A percentile compares a stretch with the other conserved stretches of the same genome.
These are phyloP conservation scores for Drosophila cardini DNA, from an alignment of 1,140 invertebrate species.

Conservation along the genomic window DNA sequence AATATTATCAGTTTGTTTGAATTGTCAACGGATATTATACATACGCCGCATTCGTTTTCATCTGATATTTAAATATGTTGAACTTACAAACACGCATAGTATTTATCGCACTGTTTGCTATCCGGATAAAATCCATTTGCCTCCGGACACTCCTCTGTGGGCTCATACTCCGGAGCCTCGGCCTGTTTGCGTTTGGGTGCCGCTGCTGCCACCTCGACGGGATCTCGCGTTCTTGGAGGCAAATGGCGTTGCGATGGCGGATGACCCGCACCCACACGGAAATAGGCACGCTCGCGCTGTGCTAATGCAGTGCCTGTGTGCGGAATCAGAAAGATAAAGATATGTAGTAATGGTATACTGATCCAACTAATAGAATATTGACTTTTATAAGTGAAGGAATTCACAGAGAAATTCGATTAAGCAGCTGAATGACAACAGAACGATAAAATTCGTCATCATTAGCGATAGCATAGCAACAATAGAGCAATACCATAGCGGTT, in stretches of 20 bases:
- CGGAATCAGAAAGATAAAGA: not conserved
- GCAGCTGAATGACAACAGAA: not conserved
- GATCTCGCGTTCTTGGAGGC: constrained; percentile 65
- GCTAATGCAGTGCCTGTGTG: constrained; percentile 60
- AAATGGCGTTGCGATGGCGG: constrained; percentile 74
- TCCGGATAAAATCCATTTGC: constrained; percentile 94
- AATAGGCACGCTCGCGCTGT: constrained; percentile 59
- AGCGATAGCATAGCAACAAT: too few relatives aligned
- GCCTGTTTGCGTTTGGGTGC: constrained; percentile 60
- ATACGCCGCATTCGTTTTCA: constrained; percentile 37
- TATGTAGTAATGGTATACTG: not conserved
- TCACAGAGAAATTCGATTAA: not conserved
- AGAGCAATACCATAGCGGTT: too few relatives aligned
- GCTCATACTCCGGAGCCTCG: constrained; percentile 52
- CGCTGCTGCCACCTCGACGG: constrained; percentile 59
- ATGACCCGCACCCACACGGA: constrained; percentile 74
- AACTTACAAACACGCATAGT: constrained; percentile 91
- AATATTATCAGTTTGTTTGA: not conserved
- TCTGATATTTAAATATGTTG: not conserved
- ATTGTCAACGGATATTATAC: constrained; percentile 20
- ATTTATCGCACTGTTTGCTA: constrained; percentile 95
- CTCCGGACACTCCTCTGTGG: constrained; percentile 91
- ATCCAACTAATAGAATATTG: not conserved
- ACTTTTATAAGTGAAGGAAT: not conserved
- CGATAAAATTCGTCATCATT: too few relatives aligned